These are phyloP conservation scores for Didymodactylos carnosus DNA, from an alignment of 2,888 invertebrate genomes.

Conservation along the genomic window DNA sequence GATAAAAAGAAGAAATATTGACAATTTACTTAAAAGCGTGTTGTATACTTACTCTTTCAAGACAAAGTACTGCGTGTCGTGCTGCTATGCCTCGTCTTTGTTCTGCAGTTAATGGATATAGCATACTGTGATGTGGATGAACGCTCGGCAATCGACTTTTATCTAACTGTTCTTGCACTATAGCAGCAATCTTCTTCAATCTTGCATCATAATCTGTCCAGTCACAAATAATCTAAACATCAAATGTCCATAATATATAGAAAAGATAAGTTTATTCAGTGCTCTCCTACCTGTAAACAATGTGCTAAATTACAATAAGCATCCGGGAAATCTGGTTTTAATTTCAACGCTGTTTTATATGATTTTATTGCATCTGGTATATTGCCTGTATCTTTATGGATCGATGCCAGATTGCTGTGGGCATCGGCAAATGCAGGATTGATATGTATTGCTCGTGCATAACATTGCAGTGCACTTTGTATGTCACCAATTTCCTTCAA, in stretches of 20 bases:
- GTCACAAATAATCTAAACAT: slow-evolving; percentile 60
- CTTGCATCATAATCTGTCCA: slow-evolving; percentile 85
- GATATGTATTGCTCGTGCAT: slow-evolving; percentile 86
- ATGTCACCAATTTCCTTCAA: slow-evolving; percentile 92
- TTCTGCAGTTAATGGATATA: slow-evolving; percentile 82
- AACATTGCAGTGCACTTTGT: slow-evolving; percentile 78
- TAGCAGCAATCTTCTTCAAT: slow-evolving; percentile 74
- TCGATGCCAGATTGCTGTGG: slow-evolving; percentile 90
- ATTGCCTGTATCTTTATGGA: slow-evolving; percentile 92
- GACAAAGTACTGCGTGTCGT: slow-evolving; percentile 78
- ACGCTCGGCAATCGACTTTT: slow-evolving; percentile 84
- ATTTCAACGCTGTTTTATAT: slow-evolving; percentile 72
- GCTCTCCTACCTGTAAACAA: slow-evolving; percentile 51
- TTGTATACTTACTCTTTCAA: slow-evolving; percentile 61
- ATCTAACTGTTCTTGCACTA: slow-evolving; percentile 79
- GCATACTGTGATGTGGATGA: slow-evolving; percentile 97
- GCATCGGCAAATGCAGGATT: slow-evolving; percentile 98
- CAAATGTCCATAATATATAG: slow-evolving; percentile 20
- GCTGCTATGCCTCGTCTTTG: slow-evolving; percentile 80
- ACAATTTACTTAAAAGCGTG: too few relatives aligned
- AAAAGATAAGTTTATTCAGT: not conserved
- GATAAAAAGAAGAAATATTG: too few relatives aligned
- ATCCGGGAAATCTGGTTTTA: slow-evolving; percentile 93
- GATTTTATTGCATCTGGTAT: slow-evolving; percentile 87
- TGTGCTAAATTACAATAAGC: slow-evolving; percentile 95